Base-by-base conservation (phyloP, 1,140 invertebrate genomes). In the Bombus confusus region DNA sequence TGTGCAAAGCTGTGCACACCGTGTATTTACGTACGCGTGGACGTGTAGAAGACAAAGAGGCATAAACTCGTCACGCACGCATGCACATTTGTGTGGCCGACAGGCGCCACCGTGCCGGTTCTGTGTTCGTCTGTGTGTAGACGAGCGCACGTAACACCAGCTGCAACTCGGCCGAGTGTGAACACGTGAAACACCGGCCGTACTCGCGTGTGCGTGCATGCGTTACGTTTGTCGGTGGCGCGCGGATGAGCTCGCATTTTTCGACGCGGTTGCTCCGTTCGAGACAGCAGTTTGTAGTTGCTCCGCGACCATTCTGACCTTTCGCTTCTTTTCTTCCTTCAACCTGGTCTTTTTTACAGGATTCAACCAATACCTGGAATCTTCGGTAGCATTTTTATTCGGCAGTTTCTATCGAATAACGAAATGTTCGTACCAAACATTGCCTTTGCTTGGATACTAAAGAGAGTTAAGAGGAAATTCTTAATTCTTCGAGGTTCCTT, bases 1-100 rank as follows among this genome's bases (percentile, higher is more conserved):
- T 28, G n/a, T 62, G n/a, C 39, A 31, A 15, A 31, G 9, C 31
- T 25, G 69, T 18, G 39, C 31, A 37, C 8, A 22, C 62, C 39
- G 71, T 25, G 59, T 82, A 72, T 57, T 69, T 39, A 39, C 43
- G 43, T n/a, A 78, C 41, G 41, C 66, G 72, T 74, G 82, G 80
- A 88, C 76, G 80, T 85, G 73, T 43, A 76, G 72, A 87, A 80
- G 79, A 91, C 83, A 88, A 84, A 88, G 86, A 91, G 84, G 83
- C 74, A 86, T 75, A 86, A 87, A 88, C 89, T 88, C 92, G 93
- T 94, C 93, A 94, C 93, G 92, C 93, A 93, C 92, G 91, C 93
- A 88, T 92, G 93, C 91, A 93, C 92, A 88, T 90, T 88, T 91
- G 92, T 93, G 90, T 92, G 87, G 91, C 86, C 91, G 92, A 91